Evolutionary conservation across 2,113 vertebrate species (phyloP).

Genomic region (Marmota monax): DNA sequence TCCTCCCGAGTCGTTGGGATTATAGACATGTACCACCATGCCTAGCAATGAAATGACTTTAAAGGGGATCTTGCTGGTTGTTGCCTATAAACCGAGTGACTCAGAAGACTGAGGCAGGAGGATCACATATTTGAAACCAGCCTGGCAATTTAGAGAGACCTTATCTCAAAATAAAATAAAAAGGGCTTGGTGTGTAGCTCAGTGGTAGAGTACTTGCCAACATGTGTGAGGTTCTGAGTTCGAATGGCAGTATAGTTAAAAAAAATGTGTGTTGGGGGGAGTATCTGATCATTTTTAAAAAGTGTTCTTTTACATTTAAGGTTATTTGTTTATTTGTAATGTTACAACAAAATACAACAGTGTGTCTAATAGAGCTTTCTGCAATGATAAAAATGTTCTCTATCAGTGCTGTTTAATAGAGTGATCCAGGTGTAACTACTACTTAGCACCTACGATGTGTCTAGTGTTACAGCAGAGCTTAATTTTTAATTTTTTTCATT

Average conservation of each 20-base stretch:
- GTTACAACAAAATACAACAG: neutral
- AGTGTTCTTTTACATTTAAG: neutral
- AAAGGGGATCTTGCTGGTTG: neutral
- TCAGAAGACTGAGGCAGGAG: no score
- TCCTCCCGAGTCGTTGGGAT: no score
- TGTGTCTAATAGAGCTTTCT: neutral
- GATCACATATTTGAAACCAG: no score
- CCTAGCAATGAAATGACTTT: neutral
- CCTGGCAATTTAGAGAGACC: no score
- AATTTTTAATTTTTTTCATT: slow-evolving; percentile 10
- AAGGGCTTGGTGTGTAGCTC: no score
- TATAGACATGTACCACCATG: no score
- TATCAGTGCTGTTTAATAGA: neutral
- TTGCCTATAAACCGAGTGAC: no score
- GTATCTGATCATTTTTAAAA: neutral
- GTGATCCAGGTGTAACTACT: neutral
- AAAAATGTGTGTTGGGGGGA: neutral
- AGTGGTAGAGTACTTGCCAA: no score
- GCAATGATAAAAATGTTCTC: neutral
- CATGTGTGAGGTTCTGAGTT: no score
- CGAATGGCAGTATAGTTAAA: no score
- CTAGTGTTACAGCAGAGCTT: neutral
- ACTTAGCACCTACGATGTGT: neutral
- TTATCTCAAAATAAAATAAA: no score
- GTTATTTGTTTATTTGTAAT: neutral